phyloP scores from a whole-genome alignment of 2,888 invertebrate genomes.

The Brenthis daphne region DNA sequence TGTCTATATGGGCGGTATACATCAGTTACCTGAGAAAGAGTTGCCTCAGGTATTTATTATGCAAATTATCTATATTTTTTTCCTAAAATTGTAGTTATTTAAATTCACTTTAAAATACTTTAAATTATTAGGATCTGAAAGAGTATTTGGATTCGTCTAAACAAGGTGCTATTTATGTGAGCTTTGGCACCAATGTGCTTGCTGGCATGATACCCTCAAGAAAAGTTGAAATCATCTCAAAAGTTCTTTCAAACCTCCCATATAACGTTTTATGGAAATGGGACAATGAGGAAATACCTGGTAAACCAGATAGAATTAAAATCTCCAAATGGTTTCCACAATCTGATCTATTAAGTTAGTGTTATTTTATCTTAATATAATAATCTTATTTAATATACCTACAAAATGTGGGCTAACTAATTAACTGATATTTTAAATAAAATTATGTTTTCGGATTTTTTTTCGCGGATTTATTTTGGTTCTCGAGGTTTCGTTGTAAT shows the following conservation, averaged over 20 bases:
- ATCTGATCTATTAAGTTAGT: conserved; percentile 63
- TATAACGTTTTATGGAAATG: conserved; percentile 74
- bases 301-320: conserved; percentile 59
- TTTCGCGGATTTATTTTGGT: too few species aligned
- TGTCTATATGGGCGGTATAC: conserved; percentile 65
- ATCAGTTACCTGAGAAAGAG: conserved; percentile 56
- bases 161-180: conserved; percentile 70
- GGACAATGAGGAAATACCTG: conserved; percentile 60
- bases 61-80: not conserved
- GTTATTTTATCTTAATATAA: not conserved
- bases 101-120: not conserved
- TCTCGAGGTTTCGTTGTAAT: too few species aligned
- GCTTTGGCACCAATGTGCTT: conserved; percentile 67
- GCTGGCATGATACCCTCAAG: conserved; percentile 54
- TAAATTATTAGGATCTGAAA: conserved; percentile 54
- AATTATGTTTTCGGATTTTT: too few species aligned
- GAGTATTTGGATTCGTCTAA: conserved; percentile 59
- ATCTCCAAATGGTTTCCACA: conserved; percentile 74
- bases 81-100: not conserved
- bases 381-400: too few species aligned
- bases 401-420: not conserved
- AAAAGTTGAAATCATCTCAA: conserved; percentile 51
- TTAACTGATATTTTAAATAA: not conserved
- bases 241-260: conserved; percentile 62
- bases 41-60: conserved; percentile 58